Evolutionary conservation across 2,888 invertebrate genomes (phyloP).

Genomic region (Lathronympha strigana): DNA sequence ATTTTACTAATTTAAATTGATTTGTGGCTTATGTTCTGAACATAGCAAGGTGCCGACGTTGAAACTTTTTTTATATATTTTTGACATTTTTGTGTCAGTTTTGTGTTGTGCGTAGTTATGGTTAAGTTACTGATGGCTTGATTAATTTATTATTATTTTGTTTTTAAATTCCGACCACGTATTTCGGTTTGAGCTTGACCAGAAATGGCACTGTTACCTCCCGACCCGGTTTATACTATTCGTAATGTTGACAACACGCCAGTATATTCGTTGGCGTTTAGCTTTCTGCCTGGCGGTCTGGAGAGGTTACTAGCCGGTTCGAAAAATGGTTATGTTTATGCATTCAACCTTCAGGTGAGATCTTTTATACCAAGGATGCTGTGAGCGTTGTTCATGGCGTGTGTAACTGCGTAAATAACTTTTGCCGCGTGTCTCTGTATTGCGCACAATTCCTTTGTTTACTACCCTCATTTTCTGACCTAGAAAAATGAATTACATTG

Average conservation of each 20-base stretch:
- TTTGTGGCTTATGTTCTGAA: constrained; percentile 31
- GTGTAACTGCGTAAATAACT: constrained; percentile 51
- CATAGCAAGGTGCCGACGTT: constrained; percentile 45
- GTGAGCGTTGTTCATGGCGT: constrained; percentile 47
- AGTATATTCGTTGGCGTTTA: constrained; percentile 89
- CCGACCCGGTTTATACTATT: constrained; percentile 90
- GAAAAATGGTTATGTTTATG: constrained; percentile 88
- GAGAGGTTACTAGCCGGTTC: constrained; percentile 89
- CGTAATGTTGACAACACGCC: constrained; percentile 88
- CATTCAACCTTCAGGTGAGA: constrained; percentile 91
- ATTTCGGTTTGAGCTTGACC: constrained; percentile 81
- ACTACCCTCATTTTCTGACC: constrained; percentile 75
- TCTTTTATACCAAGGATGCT: constrained; percentile 60
- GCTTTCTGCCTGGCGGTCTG: constrained; percentile 83
- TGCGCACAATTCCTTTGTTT: constrained; percentile 66
- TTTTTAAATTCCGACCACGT: constrained; percentile 72
- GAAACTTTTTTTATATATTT: constrained; percentile 64
- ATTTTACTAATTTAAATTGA: too few relatives aligned
- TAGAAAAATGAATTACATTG: constrained; percentile 57
- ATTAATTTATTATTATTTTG: constrained; percentile 78
- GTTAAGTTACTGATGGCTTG: constrained; percentile 82
- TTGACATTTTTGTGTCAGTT: constrained; percentile 80
- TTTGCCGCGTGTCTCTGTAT: constrained; percentile 49
- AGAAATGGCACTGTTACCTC: constrained; percentile 89
- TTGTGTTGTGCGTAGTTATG: constrained; percentile 84